phyloP scores from a whole-genome alignment of 2,113 vertebrate genomes.

The Pipra filicauda region DNA sequence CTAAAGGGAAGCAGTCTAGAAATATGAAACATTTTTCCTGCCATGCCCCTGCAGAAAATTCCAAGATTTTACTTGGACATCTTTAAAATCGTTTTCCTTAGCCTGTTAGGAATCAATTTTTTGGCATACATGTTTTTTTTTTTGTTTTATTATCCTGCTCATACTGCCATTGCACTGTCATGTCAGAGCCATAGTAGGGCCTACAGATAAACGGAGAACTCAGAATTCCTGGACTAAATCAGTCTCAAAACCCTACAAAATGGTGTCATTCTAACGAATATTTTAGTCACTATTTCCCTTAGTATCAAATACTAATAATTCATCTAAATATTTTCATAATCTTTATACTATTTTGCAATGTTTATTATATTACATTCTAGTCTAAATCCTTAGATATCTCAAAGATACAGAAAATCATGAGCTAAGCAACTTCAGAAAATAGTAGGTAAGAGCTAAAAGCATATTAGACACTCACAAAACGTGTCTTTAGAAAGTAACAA shows the following conservation, averaged over 20 bases:
- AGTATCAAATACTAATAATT: background rate
- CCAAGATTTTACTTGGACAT: background rate
- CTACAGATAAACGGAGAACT: background rate
- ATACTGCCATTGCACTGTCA: background rate
- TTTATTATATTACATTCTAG: background rate
- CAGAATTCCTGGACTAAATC: background rate
- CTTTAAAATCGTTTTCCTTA: background rate
- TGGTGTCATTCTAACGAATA: accelerated
- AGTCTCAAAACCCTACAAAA: background rate
- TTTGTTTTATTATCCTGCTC: background rate
- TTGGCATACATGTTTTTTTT: background rate
- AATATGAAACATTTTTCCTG: background rate
- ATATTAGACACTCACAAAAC: background rate
- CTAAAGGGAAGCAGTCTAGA: background rate
- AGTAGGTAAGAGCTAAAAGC: background rate
- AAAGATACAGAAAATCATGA: background rate
- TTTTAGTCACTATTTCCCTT: background rate
- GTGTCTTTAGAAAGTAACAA: background rate
- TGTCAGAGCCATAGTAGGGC: accelerated
- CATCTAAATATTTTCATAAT: background rate
- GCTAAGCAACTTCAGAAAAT: background rate
- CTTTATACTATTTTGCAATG: background rate
- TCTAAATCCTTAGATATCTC: background rate
- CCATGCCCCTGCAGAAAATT: background rate
- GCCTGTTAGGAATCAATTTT: background rate